Evolutionary conservation across 2,113 vertebrate genomes (phyloP).

Genomic region (Sula dactylatra): DNA sequence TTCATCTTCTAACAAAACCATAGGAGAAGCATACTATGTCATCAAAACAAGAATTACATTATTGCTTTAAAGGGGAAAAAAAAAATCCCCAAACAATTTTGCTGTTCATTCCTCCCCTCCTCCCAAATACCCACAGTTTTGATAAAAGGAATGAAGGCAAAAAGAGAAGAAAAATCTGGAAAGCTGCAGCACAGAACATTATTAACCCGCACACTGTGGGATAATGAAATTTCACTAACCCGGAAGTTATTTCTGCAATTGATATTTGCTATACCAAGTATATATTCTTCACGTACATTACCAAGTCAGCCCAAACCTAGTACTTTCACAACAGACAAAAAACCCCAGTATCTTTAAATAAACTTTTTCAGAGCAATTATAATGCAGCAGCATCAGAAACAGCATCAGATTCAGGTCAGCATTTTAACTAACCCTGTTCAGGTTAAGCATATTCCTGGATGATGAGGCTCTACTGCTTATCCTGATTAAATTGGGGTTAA

Average conservation of each 20-base stretch:
- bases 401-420: not conserved
- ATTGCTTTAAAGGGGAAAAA: not conserved
- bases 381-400: not conserved
- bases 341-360: not conserved
- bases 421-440: not conserved
- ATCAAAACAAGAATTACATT: not conserved
- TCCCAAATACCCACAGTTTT: not conserved
- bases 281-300: not conserved
- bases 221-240: not conserved
- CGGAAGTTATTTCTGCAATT: not conserved
- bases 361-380: not conserved
- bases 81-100: not conserved
- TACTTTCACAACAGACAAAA: not conserved
- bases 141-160: not conserved
- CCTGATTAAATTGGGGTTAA: not conserved
- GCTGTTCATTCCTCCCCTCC: not conserved
- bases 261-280: not conserved
- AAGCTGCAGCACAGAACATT: not conserved
- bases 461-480: not conserved
- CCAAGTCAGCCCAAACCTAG: not conserved
- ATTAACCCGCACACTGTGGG: not conserved
- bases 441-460: not conserved
- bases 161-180: not conserved
- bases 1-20: not conserved
- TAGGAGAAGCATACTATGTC: not conserved